phyloP scores from a whole-genome alignment of 2,113 vertebrate species.

The Archilochus colubris region DNA sequence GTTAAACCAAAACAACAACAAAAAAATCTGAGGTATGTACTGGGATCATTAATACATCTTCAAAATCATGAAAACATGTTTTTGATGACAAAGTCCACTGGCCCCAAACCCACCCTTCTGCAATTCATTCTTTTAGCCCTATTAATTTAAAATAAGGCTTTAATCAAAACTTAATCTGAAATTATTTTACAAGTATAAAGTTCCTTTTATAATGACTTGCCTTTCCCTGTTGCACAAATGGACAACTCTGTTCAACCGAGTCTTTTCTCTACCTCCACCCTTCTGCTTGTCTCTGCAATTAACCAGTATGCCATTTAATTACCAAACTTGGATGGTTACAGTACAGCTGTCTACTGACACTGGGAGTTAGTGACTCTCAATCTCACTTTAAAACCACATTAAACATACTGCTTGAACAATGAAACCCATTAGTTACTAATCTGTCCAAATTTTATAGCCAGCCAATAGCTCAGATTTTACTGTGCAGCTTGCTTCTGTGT shows the following conservation, averaged over 20 bases:
- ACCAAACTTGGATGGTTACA: neutral
- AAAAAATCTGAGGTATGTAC: neutral
- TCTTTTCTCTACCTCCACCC: conserved; percentile 4
- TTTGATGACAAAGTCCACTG: neutral
- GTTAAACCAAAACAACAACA: neutral
- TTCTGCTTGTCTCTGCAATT: conserved; percentile 48
- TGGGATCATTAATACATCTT: neutral
- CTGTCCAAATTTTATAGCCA: conserved; percentile 20
- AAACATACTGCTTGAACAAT: conserved; percentile 27
- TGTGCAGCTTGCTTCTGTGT: neutral
- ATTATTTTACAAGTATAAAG: neutral
- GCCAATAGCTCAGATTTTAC: conserved; percentile 43
- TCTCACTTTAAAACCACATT: conserved; percentile 39
- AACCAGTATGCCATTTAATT: conserved; percentile 55
- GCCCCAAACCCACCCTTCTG: neutral
- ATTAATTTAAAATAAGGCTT: neutral
- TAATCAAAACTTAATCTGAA: neutral
- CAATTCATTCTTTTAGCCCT: neutral
- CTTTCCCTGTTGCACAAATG: neutral
- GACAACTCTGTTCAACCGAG: neutral
- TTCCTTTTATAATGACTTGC: neutral
- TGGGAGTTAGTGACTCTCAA: conserved; percentile 1
- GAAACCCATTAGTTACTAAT: conserved; percentile 46
- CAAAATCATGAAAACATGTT: too few species aligned
- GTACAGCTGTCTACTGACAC: conserved; percentile 37